Percentiles rank a stretch among this genome's conserved stretches.
Evolutionary conservation across 2,888 invertebrate species (phyloP).

Genomic region (Calameuta pallipes): DNA sequence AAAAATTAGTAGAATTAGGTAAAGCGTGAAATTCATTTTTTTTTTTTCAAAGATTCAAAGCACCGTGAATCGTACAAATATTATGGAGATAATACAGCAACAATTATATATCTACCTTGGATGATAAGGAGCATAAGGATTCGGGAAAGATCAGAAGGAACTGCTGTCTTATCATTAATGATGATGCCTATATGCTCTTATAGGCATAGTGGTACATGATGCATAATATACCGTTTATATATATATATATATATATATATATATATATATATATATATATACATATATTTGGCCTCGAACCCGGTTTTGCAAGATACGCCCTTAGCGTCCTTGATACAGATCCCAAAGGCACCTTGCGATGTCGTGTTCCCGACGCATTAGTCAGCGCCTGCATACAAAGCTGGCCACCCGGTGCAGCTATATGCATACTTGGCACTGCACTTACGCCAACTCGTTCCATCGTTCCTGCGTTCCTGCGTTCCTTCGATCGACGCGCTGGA

Average conservation of each 20-base stretch:
- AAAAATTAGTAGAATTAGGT: neutral
- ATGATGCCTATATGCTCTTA: neutral
- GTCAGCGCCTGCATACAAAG: conserved; percentile 38
- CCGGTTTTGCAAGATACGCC: neutral
- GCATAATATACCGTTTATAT: neutral
- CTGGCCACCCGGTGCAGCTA: conserved; percentile 30
- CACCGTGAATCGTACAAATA: neutral
- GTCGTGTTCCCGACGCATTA: conserved; percentile 47
- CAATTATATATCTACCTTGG: neutral
- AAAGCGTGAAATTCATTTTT: neutral
- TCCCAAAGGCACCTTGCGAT: conserved; percentile 45
- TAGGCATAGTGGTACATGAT: neutral
- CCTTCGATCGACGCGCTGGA: neutral
- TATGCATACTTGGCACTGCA: conserved; percentile 16
- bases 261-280: conserved; percentile 6
- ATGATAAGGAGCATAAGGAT: neutral
- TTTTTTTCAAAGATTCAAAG: neutral
- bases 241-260: neutral
- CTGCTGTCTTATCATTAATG: neutral
- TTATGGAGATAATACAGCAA: neutral
- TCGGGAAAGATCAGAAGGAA: neutral
- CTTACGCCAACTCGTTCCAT: conserved; percentile 25
- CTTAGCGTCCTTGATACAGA: conserved; percentile 34
- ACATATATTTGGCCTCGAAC: conserved; percentile 4
- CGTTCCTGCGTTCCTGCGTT: conserved; percentile 16